Conservation (phyloP, 2,888 invertebrate genomes). For the Physocephala rufipes region DNA sequence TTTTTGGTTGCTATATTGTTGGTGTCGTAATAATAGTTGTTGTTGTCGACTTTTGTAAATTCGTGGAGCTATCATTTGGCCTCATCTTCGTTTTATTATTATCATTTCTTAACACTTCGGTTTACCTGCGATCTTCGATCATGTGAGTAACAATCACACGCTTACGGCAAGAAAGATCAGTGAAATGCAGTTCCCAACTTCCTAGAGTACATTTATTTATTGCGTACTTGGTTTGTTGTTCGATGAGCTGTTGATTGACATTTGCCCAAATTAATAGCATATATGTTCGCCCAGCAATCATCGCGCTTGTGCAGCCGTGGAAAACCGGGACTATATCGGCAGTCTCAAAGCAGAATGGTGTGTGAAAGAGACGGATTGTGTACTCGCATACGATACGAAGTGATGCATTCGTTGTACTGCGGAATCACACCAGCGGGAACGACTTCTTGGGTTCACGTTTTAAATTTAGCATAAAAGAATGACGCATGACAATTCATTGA, state of each 20-base stretch:
- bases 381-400: not conserved
- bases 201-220: constrained; percentile 31
- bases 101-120: not conserved
- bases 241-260: constrained; percentile 30
- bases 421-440: not conserved
- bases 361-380: not conserved
- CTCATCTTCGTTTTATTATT: not conserved
- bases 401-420: not conserved
- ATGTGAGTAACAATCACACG: not conserved
- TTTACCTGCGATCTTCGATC: no score
- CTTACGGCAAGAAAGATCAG: not conserved
- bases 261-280: constrained; percentile 29
- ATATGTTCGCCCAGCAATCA: constrained; percentile 4
- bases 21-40: not conserved
- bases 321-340: constrained; percentile 14
- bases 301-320: constrained; percentile 24
- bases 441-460: no score
- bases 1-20: not conserved
- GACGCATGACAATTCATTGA: no score
- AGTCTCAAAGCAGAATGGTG: not conserved
- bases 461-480: no score
- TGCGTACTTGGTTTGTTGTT: constrained; percentile 16
- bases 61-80: constrained; percentile 13
- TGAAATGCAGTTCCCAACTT: constrained; percentile 21
- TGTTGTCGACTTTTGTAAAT: constrained; percentile 13